A percentile compares a stretch with the other conserved stretches of the same genome.
Evolutionary conservation across 2,888 invertebrate genomes (phyloP).

Genomic region (Drosophila falleni): DNA sequence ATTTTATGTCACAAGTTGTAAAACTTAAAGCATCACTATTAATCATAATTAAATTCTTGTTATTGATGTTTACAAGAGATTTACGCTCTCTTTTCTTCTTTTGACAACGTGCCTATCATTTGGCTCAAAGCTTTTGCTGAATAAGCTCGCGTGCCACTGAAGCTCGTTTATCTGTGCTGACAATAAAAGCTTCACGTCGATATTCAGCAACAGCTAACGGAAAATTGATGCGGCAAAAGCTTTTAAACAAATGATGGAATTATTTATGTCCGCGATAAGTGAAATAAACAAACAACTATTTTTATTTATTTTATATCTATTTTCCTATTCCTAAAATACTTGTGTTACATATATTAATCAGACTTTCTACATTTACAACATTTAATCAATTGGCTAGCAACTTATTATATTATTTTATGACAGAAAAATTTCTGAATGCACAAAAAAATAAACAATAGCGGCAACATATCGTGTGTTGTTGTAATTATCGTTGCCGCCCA

Average conservation of each 20-base stretch:
- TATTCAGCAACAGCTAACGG: slow-evolving; percentile 42
- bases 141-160: slow-evolving; percentile 37
- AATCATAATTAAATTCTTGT: not conserved
- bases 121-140: slow-evolving; percentile 56
- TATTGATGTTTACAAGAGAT: slow-evolving; percentile 25
- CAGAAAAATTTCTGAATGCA: slow-evolving; percentile 6
- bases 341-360: too few relatives aligned
- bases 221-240: slow-evolving; percentile 27
- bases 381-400: not conserved
- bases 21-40: not conserved
- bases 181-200: slow-evolving; percentile 33
- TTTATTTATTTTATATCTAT: not conserved
- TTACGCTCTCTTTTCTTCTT: slow-evolving; percentile 15
- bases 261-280: not conserved
- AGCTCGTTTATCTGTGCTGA: slow-evolving; percentile 42
- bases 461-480: slow-evolving; percentile 17
- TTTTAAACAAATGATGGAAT: not conserved
- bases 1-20: not conserved
- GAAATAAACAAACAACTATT: not conserved
- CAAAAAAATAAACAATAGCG: slow-evolving; percentile 17
- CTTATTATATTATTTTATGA: slow-evolving; percentile 6
- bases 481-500: slow-evolving; percentile 54
- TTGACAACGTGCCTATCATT: slow-evolving; percentile 13
- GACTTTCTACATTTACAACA: not conserved
- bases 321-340: too few relatives aligned